Evolutionary conservation across 2,888 invertebrate species (phyloP), one percentile per base, ranked within the genome.

Genomic region (Opisthograptis luteolata): DNA sequence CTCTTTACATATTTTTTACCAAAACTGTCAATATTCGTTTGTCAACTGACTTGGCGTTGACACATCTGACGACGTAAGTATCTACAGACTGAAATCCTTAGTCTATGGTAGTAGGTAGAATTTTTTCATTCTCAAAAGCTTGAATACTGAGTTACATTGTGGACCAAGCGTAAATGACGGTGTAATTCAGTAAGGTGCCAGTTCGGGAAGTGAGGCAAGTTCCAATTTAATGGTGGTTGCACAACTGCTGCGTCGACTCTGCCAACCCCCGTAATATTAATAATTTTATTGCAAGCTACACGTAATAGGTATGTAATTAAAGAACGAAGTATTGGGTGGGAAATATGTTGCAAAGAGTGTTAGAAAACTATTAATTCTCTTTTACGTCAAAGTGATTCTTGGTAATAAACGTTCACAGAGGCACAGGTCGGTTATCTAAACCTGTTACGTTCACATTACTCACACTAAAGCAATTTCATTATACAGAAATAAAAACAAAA

Each of bases 181-280:
- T 68, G 73, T 79, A 82, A 83, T 82, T 81, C 81, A 77, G 81
- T 76, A 78, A 81, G 77, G 74, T 75, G 73, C 76, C 81, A 83
- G 84, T 81, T 82, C 77, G 81, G 50, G 79, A 80, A 81, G 71
- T 79, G 80, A 75, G 79, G 81, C 79, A 82, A 80, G 79, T 83
- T 85, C 80, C 88, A 90, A 89, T 89, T 89, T 90, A 86, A 89
- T 87, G 88, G 87, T 87, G 84, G 86, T 73, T 90, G 87, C 82
- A 75, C 87, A 81, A 84, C 76, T 82, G 86, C 82, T 77, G 79
- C 78, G 79, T 80, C 69, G 74, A 64, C 70, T 50, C 52, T 39
- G 46, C 64, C 58, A 51, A 70, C 64, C 59, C 74, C 66, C 66
- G 74, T 77, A 73, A 78, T 78, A 81, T 81, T 81, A 81, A 78